Evolutionary conservation across 2,888 invertebrate genomes (phyloP), one percentile per base, ranked within the genome.

Genomic region (Pheosia gnoma): DNA sequence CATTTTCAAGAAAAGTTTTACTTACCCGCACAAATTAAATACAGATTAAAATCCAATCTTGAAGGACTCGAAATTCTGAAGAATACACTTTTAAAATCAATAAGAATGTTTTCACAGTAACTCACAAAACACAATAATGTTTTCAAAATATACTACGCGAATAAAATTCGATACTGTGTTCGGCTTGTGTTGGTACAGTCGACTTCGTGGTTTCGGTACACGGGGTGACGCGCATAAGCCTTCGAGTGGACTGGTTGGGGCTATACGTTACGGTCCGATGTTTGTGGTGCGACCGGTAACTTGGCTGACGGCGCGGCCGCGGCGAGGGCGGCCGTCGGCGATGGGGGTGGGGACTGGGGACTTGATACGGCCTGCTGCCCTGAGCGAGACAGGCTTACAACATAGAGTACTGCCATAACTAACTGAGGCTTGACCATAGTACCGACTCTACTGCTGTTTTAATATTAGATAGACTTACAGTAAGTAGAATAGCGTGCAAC

Each of bases 141-240:
- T 25, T 51, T 51, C 8, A 51, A 51, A 7, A 51, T 51, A 25
- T 51, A 25, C 43, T 71, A 67, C 77, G 75, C 75, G 75, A 73
- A 75, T 71, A 68, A 70, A 79, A 69, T 74, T 71, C 71, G 66
- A 70, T 62, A 58, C 65, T 72, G 71, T 72, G 81, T 75, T 77
- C 70, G 77, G 81, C 80, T 45, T 47, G 49, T 78, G 74, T 69
- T 74, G 62, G 63, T 60, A 70, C 61, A 63, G 66, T 70, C 61
- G 59, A 60, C 53, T 65, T 63, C 59, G 68, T 68, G 64, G 68
- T 68, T 59, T 67, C 52, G 38, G 43, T 41, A 59, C 59, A 63
- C 65, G 65, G 52, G 56, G 54, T 36, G 43, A 39, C 67, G 55
- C 58, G 67, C 41, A 53, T 47, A 58, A 66, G 70, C 67, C 57